These are phyloP conservation scores for Acrocephalus scirpaceus DNA, from an alignment of 2,797 vertebrate genomes.

Conservation along the genomic window DNA sequence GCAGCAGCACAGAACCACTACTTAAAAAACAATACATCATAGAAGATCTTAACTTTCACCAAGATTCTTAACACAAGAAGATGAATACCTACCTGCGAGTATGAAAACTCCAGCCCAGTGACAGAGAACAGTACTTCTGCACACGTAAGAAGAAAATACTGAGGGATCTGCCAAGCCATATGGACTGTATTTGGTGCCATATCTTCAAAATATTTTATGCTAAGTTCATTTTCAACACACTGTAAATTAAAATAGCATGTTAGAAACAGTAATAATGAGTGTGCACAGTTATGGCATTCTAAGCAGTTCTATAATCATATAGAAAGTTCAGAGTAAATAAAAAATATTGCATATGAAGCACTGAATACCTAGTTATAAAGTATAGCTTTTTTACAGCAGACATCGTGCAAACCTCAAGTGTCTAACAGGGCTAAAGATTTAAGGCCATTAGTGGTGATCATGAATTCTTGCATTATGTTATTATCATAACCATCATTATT, in stretches of 20 bases:
- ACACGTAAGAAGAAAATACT: constrained; percentile 92
- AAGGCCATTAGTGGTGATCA: neutral
- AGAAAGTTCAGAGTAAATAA: neutral
- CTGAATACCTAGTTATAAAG: neutral
- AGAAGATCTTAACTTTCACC: neutral
- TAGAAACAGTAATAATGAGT: neutral
- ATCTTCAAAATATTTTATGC: constrained; percentile 71
- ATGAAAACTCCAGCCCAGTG: constrained; percentile 94
- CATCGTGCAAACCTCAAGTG: neutral
- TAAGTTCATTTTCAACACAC: neutral
- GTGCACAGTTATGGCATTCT: neutral
- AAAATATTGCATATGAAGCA: neutral
- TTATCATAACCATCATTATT: neutral
- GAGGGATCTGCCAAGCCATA: constrained; percentile 96
- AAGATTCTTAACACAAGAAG: neutral
- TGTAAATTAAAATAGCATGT: constrained; percentile 33
- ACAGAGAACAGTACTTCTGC: constrained; percentile 95
- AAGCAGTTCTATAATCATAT: neutral
- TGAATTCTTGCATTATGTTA: neutral
- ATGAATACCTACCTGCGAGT: constrained; percentile 87
- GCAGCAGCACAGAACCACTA: neutral
- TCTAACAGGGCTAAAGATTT: neutral
- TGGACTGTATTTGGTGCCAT: constrained; percentile 86
- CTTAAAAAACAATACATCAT: neutral
- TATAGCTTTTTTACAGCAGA: neutral